A percentile compares a stretch with the other conserved stretches of the same genome.
phyloP scores from a whole-genome alignment of 2,888 invertebrate genomes.

The Plagodis dolabraria region DNA sequence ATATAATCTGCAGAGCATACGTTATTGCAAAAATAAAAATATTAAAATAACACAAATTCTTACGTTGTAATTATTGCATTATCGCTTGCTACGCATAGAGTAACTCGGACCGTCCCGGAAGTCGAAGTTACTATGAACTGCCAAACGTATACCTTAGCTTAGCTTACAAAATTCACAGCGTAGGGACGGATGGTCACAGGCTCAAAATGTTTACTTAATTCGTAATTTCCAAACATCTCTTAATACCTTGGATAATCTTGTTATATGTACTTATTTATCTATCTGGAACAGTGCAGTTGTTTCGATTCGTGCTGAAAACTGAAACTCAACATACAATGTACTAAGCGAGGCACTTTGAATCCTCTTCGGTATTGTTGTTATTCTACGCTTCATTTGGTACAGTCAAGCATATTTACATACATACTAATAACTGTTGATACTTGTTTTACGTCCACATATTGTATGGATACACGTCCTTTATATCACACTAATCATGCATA shows the following conservation, averaged over 20 bases:
- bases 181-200: too few species aligned
- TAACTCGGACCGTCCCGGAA: too few species aligned
- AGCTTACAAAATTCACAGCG: too few species aligned
- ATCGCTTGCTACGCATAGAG: too few species aligned
- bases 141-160: too few species aligned
- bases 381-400: conserved; percentile 61
- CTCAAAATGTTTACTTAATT: too few species aligned
- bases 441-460: conserved; percentile 1
- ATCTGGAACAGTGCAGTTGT: conserved; percentile 15
- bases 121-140: too few species aligned
- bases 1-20: too few species aligned
- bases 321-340: conserved; percentile 46
- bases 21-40: too few species aligned
- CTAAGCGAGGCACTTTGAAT: conserved; percentile 52
- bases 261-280: background rate
- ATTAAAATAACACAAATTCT: too few species aligned
- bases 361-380: conserved; percentile 41
- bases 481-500: conserved; percentile 59
- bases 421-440: background rate
- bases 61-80: too few species aligned
- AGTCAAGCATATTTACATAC: conserved; percentile 60
- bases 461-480: conserved; percentile 18
- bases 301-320: conserved; percentile 54
- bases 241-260: background rate
- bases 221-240: too few species aligned